These are phyloP conservation scores for Heliconius hermathena DNA, from an alignment of 1,140 invertebrate species.

Conservation along the genomic window DNA sequence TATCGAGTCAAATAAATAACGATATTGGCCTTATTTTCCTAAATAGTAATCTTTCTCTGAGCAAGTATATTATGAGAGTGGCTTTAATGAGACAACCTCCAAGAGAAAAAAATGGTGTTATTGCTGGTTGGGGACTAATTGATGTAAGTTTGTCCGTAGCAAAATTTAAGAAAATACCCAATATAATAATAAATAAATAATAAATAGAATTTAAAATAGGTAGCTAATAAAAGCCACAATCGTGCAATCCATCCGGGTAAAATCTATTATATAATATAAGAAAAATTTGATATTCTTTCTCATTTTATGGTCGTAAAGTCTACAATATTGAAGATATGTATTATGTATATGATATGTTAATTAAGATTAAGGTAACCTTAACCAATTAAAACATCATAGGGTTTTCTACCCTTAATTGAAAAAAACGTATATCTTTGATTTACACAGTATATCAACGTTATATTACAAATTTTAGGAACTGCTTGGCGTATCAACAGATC, in stretches of 20 bases:
- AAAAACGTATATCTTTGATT: no score
- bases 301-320: no score
- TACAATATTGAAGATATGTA: no score
- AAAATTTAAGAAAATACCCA: not conserved
- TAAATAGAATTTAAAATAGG: not conserved
- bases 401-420: no score
- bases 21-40: conserved; percentile 48
- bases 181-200: no score
- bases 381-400: no score
- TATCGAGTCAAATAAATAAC: conserved; percentile 25
- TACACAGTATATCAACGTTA: not conserved
- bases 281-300: no score
- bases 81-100: conserved; percentile 38
- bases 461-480: conserved; percentile 30
- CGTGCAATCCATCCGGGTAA: no score
- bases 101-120: conserved; percentile 16
- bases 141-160: conserved; percentile 45
- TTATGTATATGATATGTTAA: no score
- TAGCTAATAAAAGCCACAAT: no score
- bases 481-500: conserved; percentile 14
- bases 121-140: conserved; percentile 55
- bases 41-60: conserved; percentile 29
- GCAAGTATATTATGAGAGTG: conserved; percentile 36
- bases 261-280: no score
- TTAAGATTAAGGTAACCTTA: no score